These are phyloP conservation scores for Oxytorus armatus DNA, from an alignment of 2,888 invertebrate genomes.

Conservation along the genomic window DNA sequence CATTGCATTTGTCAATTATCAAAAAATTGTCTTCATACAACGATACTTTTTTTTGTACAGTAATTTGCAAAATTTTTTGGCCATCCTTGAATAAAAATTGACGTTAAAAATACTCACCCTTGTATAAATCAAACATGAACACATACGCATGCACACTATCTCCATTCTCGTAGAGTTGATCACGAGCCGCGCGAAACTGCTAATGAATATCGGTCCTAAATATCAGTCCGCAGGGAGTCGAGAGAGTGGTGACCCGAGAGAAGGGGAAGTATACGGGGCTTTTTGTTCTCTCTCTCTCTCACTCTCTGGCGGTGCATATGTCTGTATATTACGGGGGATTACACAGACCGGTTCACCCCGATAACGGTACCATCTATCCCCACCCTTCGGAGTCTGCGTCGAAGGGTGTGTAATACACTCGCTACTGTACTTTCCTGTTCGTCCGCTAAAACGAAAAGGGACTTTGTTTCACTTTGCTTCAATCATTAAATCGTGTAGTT, in stretches of 20 bases:
- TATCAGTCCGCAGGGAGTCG: conserved; percentile 82
- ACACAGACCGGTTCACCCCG: conserved; percentile 72
- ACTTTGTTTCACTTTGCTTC: background rate
- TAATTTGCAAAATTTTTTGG: conserved; percentile 3
- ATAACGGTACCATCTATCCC: conserved; percentile 57
- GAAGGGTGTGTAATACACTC: conserved; percentile 62
- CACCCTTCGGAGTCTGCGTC: conserved; percentile 61
- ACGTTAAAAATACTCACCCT: background rate
- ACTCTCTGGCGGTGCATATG: conserved; percentile 77
- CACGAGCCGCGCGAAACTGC: conserved; percentile 79
- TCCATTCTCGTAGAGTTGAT: conserved; percentile 71
- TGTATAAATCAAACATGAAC: conserved; percentile 29
- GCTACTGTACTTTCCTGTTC: conserved; percentile 44
- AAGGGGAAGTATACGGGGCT: conserved; percentile 58
- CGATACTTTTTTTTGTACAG: background rate
- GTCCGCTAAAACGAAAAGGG: background rate
- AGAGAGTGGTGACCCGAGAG: conserved; percentile 32
- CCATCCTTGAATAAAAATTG: background rate
- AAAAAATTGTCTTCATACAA: background rate
- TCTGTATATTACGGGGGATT: conserved; percentile 80
- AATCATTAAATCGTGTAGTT: background rate
- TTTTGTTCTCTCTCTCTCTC: conserved; percentile 44
- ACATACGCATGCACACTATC: background rate
- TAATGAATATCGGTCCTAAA: conserved; percentile 85
- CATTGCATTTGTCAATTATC: too few species aligned